A percentile compares a stretch with the other conserved stretches of the same genome.
These are phyloP conservation scores for Caerostris darwini DNA, from an alignment of 1,140 invertebrate genomes.

Conservation along the genomic window DNA sequence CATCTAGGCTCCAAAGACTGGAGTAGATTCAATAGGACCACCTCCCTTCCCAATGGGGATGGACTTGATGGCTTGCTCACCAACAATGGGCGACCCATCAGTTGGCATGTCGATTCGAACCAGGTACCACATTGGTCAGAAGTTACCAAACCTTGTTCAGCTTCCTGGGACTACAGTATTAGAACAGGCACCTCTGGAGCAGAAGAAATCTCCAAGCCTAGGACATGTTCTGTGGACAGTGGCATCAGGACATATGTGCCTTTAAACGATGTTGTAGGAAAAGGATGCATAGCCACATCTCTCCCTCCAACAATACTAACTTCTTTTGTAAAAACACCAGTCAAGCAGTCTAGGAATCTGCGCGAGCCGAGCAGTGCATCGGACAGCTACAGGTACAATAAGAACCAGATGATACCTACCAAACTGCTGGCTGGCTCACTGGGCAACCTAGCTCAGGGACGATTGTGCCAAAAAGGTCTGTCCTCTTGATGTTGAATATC, in stretches of 20 bases:
- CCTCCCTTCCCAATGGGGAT: slow-evolving; percentile 66
- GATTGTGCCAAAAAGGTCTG: slow-evolving; percentile 65
- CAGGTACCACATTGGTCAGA: slow-evolving; percentile 42
- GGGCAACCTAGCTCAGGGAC: slow-evolving; percentile 20
- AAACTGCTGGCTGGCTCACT: slow-evolving; percentile 61
- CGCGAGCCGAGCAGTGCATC: slow-evolving; percentile 3
- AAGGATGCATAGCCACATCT: background rate
- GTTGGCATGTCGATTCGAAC: slow-evolving; percentile 72
- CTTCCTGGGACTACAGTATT: slow-evolving; percentile 66
- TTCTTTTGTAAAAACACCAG: slow-evolving; percentile 71
- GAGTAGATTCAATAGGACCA: slow-evolving; percentile 49
- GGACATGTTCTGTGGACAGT: slow-evolving; percentile 40
- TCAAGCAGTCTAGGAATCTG: slow-evolving; percentile 14
- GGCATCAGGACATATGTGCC: background rate
- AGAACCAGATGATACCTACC: slow-evolving; percentile 73
- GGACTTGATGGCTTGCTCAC: background rate
- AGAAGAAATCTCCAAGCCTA: background rate
- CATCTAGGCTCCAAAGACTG: slow-evolving; percentile 71
- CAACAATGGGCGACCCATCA: slow-evolving; percentile 63
- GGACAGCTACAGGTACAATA: slow-evolving; percentile 64
- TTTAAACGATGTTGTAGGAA: slow-evolving; percentile 3
- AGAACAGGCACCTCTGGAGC: background rate
- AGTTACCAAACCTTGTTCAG: slow-evolving; percentile 49
- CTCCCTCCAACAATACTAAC: slow-evolving; percentile 71
- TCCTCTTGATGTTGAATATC: slow-evolving; percentile 52